Evolutionary conservation across 2,797 vertebrate species (phyloP).

Genomic region (Emydoidea blandingii): DNA sequence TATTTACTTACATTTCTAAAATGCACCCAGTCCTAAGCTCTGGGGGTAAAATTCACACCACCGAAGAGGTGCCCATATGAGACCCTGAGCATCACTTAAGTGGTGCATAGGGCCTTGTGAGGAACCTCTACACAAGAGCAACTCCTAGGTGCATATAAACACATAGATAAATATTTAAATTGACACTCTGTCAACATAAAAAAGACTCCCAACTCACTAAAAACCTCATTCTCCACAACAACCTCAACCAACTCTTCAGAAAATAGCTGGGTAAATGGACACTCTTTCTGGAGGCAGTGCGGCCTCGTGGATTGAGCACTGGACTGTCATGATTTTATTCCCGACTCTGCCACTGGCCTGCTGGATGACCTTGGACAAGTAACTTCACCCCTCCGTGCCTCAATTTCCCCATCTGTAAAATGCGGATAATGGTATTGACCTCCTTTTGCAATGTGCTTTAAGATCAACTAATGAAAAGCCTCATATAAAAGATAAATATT

Average conservation of each 20-base stretch:
- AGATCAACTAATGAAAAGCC: not conserved
- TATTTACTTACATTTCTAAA: not conserved
- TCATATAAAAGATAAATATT: accelerated
- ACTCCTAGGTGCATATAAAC: not conserved
- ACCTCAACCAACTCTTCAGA: not conserved
- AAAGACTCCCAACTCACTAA: not conserved
- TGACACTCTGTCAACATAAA: not conserved
- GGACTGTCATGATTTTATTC: not conserved
- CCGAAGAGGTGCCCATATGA: not conserved
- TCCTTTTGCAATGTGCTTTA: slow-evolving; percentile 32
- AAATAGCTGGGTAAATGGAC: not conserved
- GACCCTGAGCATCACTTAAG: not conserved
- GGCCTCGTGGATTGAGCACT: not conserved
- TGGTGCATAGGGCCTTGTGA: accelerated
- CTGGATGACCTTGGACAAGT: not conserved
- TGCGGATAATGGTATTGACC: slow-evolving; percentile 11
- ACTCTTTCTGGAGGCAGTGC: not conserved
- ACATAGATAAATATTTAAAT: not conserved
- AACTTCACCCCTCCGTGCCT: not conserved
- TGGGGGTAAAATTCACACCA: not conserved
- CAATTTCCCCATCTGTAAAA: not conserved
- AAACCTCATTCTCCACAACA: not conserved
- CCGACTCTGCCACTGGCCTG: not conserved
- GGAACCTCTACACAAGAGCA: not conserved
- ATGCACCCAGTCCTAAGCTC: not conserved